Evolutionary conservation across 2,113 vertebrate genomes (phyloP).

Genomic region (Microtus ochrogaster): DNA sequence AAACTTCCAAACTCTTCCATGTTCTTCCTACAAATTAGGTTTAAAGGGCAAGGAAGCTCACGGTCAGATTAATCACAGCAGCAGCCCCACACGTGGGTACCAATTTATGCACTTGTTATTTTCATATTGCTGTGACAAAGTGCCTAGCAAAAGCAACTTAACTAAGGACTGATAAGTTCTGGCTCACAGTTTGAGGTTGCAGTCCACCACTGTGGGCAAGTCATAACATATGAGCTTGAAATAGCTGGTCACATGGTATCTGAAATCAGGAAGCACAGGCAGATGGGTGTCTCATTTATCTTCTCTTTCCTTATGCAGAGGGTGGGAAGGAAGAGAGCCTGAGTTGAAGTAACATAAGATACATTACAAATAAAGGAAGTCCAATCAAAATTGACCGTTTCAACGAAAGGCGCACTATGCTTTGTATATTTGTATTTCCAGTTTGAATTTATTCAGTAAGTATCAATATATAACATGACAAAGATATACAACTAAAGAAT

Average conservation of each 20-base stretch:
- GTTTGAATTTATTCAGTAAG: constrained; percentile 5
- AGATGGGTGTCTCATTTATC: not conserved
- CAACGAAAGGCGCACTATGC: not conserved
- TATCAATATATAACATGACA: not conserved
- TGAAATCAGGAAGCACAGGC: not conserved
- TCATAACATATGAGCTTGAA: not conserved
- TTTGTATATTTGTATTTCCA: constrained; percentile 40
- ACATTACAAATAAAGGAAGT: not conserved
- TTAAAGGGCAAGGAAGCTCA: not conserved
- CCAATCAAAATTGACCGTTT: not conserved
- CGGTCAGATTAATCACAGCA: not conserved
- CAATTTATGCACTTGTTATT: too few species aligned
- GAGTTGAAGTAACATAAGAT: not conserved
- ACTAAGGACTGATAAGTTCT: too few species aligned
- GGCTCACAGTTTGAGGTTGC: not conserved
- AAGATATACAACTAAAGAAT: constrained; percentile 5
- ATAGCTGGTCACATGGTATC: not conserved
- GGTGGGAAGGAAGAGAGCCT: not conserved
- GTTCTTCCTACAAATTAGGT: not conserved
- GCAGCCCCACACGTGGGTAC: not conserved
- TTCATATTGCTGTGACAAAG: not conserved
- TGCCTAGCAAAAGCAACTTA: not conserved
- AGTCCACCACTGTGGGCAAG: rapidly evolving
- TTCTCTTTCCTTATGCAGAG: not conserved
- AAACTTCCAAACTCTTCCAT: not conserved